Percentiles rank a stretch among this genome's conserved stretches.
phyloP scores from a whole-genome alignment of 2,888 invertebrate species.

The Cantharis nigra region DNA sequence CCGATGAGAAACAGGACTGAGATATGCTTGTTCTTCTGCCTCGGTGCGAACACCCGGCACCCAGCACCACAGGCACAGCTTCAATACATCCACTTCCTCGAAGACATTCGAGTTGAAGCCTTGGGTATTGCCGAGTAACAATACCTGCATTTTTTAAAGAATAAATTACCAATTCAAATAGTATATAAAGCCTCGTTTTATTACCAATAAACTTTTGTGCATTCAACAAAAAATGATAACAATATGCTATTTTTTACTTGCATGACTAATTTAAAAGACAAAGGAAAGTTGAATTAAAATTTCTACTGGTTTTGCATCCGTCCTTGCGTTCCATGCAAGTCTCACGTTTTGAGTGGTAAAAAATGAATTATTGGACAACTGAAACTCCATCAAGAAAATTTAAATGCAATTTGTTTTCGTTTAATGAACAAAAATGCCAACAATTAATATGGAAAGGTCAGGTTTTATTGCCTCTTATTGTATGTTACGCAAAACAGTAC shows the following conservation, averaged over 20 bases:
- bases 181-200: too few relatives aligned
- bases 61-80: too few relatives aligned
- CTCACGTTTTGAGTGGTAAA: background rate
- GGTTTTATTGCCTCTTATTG: background rate
- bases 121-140: background rate
- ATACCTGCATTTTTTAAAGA: background rate
- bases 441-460: background rate
- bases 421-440: background rate
- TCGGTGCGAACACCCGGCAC: too few relatives aligned
- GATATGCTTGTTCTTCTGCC: too few relatives aligned
- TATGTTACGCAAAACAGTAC: background rate
- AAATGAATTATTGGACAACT: background rate
- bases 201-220: too few relatives aligned
- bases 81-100: too few relatives aligned
- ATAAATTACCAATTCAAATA: too few relatives aligned
- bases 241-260: too few relatives aligned
- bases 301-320: background rate
- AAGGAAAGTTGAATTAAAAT: too few relatives aligned
- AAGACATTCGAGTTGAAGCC: background rate
- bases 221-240: too few relatives aligned
- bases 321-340: background rate
- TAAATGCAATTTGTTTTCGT: background rate
- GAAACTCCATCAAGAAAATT: background rate
- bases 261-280: too few relatives aligned
- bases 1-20: too few relatives aligned